Percentiles rank a stretch among this genome's conserved stretches.
Evolutionary conservation across 1,140 invertebrate genomes (phyloP).

Genomic region (Pomacea maculata): DNA sequence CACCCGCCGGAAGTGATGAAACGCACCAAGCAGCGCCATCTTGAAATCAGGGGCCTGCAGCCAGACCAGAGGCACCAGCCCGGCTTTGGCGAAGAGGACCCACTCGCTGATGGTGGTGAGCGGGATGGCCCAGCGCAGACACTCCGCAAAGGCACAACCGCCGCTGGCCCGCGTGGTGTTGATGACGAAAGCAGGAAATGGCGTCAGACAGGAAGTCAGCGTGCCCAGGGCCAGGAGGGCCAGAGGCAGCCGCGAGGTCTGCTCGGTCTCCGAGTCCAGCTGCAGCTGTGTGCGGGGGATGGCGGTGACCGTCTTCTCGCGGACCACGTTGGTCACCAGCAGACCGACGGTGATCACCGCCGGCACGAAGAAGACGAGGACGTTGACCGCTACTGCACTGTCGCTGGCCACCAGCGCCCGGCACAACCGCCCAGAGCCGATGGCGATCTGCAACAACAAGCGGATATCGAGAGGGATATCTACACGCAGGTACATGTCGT

Average conservation of each 20-base stretch:
- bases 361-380: constrained; percentile 36
- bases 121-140: constrained; percentile 30
- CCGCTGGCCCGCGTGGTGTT: constrained; percentile 27
- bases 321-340: constrained; percentile 15
- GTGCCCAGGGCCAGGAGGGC: constrained; percentile 22
- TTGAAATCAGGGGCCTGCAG: constrained; percentile 26
- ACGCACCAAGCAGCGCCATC: constrained; percentile 15
- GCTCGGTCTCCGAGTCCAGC: constrained; percentile 31
- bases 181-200: constrained; percentile 31
- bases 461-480: neutral
- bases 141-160: constrained; percentile 15
- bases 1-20: constrained; percentile 32
- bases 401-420: constrained; percentile 28
- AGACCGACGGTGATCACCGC: constrained; percentile 21
- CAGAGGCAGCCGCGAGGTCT: constrained; percentile 17
- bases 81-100: constrained; percentile 37
- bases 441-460: constrained; percentile 19
- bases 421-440: constrained; percentile 25
- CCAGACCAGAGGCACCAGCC: constrained; percentile 30
- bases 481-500: no score
- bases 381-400: constrained; percentile 25
- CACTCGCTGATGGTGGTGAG: constrained; percentile 34
- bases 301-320: constrained; percentile 24
- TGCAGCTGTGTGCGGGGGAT: constrained; percentile 26
- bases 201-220: constrained; percentile 21